Conservation (phyloP, 2,113 vertebrate species). For the Solenodon paradoxus region DNA sequence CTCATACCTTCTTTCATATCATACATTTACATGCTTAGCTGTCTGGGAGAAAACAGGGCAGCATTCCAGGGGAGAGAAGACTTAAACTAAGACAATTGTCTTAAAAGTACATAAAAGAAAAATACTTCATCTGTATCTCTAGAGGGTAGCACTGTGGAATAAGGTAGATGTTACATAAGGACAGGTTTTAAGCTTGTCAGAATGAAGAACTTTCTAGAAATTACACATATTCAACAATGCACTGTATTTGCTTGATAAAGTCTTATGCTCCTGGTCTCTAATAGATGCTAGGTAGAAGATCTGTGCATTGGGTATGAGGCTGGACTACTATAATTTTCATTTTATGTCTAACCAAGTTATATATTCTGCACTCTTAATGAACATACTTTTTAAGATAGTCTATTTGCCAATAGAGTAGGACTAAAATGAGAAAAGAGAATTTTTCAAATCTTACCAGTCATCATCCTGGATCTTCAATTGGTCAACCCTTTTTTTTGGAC, state of each 20-base stretch:
- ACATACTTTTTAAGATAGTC: not conserved
- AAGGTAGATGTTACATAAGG: not conserved
- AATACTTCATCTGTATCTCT: not conserved
- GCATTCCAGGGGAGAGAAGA: not conserved
- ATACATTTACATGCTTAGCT: not conserved
- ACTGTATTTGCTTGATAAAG: not conserved
- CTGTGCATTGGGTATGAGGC: not conserved
- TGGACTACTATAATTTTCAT: constrained; percentile 7
- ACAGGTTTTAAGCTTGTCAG: not conserved
- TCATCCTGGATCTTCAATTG: not conserved
- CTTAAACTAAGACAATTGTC: not conserved
- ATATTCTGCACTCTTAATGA: not conserved
- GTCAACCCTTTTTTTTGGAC: not conserved
- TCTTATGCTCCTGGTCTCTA: not conserved
- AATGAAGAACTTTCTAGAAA: constrained; percentile 21
- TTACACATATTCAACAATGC: not conserved
- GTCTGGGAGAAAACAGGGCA: not conserved
- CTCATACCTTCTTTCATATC: not conserved
- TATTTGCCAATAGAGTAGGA: not conserved
- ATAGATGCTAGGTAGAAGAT: not conserved
- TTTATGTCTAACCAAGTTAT: constrained; percentile 12
- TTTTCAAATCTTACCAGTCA: constrained; percentile 55
- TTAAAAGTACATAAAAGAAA: not conserved
- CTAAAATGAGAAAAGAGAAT: constrained; percentile 20
- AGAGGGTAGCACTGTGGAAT: not conserved